These are phyloP conservation scores for Sciurus vulgaris DNA, from an alignment of 2,797 vertebrate genomes.

Conservation along the genomic window DNA sequence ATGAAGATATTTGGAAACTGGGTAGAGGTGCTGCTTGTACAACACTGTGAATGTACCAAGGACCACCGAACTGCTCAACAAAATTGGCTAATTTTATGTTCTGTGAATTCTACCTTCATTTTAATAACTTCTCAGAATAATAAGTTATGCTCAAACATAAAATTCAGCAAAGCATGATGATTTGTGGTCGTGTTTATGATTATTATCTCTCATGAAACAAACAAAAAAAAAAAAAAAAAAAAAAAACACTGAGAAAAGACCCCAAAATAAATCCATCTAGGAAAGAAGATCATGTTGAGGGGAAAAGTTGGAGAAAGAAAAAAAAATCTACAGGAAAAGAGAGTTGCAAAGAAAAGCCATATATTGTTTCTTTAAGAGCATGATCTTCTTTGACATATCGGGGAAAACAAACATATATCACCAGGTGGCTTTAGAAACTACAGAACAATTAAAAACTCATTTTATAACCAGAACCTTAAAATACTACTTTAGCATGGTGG, in stretches of 20 bases:
- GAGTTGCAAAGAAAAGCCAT: conserved; percentile 10
- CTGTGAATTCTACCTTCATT: conserved; percentile 12
- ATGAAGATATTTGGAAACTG: neutral
- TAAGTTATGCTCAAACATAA: neutral
- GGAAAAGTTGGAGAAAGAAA: neutral
- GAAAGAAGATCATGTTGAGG: neutral
- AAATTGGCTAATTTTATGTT: conserved; percentile 24
- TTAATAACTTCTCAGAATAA: neutral
- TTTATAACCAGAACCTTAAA: conserved; percentile 46
- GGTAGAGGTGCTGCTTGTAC: neutral
- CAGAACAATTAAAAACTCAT: conserved; percentile 19
- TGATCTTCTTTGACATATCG: neutral
- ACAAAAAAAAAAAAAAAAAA: no score
- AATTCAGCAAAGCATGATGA: neutral
- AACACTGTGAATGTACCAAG: neutral
- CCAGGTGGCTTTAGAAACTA: conserved; percentile 48
- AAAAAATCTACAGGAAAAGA: neutral
- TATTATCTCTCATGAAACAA: conserved; percentile 51
- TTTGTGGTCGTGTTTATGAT: conserved; percentile 8
- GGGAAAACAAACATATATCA: neutral
- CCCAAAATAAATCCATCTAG: neutral
- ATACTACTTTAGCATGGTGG: neutral
- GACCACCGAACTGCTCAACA: neutral
- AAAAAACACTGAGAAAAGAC: conserved; percentile 19
- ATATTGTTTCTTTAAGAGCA: conserved; percentile 38